These are phyloP conservation scores for Dendroctonus valens DNA, from an alignment of 1,140 invertebrate genomes.

Conservation along the genomic window DNA sequence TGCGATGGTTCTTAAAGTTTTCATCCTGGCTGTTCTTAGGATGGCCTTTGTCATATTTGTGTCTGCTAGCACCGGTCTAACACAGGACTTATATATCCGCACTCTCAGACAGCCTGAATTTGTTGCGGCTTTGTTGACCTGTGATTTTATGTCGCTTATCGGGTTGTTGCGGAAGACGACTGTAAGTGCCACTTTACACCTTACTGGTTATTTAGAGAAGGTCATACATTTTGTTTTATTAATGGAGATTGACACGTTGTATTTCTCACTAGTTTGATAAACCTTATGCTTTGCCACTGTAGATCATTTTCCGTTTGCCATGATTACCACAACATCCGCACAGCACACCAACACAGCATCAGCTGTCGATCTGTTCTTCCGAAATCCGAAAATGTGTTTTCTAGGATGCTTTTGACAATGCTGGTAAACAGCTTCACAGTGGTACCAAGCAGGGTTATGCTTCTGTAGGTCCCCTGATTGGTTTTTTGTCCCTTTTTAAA, in stretches of 20 bases:
- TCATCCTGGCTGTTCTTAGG: not conserved
- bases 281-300: not conserved
- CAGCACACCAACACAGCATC: not conserved
- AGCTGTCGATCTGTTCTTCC: too few relatives aligned
- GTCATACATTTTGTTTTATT: not conserved
- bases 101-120: not conserved
- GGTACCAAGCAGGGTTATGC: too few relatives aligned
- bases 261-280: not conserved
- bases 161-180: too few relatives aligned
- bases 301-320: not conserved
- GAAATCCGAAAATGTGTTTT: too few relatives aligned
- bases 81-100: constrained; percentile 4
- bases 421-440: too few relatives aligned
- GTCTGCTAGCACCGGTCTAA: not conserved
- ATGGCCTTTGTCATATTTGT: not conserved
- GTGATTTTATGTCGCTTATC: too few relatives aligned
- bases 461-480: too few relatives aligned
- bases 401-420: too few relatives aligned
- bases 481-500: too few relatives aligned
- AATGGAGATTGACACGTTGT: not conserved
- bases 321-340: not conserved
- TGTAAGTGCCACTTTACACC: too few relatives aligned
- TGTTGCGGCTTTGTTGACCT: not conserved
- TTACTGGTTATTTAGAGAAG: not conserved
- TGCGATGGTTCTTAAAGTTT: not conserved